Evolutionary conservation across 2,888 invertebrate genomes (phyloP).

Genomic region (Oxyteleia sp.): DNA sequence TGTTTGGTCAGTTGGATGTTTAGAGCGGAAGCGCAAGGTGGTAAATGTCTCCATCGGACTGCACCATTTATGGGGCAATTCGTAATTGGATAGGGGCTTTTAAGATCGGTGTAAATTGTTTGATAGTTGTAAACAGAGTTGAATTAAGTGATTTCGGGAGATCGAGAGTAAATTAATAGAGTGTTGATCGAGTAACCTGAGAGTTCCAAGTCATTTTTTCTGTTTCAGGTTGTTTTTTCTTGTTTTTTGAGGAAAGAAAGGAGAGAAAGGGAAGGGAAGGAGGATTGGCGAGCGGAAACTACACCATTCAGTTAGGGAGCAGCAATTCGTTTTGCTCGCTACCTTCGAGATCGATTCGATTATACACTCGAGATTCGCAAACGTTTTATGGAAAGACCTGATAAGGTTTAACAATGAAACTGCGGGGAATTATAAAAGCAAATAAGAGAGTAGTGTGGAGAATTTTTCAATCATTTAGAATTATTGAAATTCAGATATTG

Average conservation of each 20-base stretch:
- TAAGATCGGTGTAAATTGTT: conserved; percentile 57
- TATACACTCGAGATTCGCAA: conserved; percentile 9
- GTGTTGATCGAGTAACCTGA: conserved; percentile 48
- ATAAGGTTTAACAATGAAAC: conserved; percentile 1
- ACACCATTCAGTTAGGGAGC: conserved; percentile 67
- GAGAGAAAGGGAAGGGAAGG: not conserved
- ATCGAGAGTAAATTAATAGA: conserved; percentile 67
- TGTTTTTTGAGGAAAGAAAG: conserved; percentile 35
- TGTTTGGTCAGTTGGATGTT: conserved; percentile 82
- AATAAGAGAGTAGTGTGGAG: too few species aligned
- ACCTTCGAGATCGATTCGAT: conserved; percentile 23
- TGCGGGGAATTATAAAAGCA: too few species aligned
- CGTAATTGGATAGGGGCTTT: conserved; percentile 58
- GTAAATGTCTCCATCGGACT: conserved; percentile 30
- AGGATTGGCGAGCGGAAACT: conserved; percentile 73
- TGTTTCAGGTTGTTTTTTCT: conserved; percentile 3
- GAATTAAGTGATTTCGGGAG: conserved; percentile 32
- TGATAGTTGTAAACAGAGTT: conserved; percentile 36
- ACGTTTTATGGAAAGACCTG: not conserved
- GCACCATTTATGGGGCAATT: conserved; percentile 29
- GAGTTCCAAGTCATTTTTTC: conserved; percentile 8
- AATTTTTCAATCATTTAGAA: too few species aligned
- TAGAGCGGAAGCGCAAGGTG: conserved; percentile 53
- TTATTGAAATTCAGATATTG: too few species aligned
- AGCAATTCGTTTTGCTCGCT: conserved; percentile 70